A percentile compares a stretch with the other conserved stretches of the same genome.
These are phyloP conservation scores for Sylvia borin DNA, from an alignment of 2,797 vertebrate species.

Conservation along the genomic window DNA sequence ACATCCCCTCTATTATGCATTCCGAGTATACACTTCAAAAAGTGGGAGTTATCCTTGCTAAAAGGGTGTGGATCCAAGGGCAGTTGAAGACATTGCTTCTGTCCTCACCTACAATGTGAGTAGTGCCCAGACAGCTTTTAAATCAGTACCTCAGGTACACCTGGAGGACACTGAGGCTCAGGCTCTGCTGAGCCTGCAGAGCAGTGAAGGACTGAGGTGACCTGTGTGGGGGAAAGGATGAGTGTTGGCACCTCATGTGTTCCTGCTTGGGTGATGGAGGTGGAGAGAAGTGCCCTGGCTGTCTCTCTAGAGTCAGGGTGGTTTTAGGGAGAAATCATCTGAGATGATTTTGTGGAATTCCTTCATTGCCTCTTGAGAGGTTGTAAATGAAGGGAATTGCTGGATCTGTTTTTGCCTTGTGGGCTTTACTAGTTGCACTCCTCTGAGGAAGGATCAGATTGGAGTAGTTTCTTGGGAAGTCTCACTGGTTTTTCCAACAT, in stretches of 20 bases:
- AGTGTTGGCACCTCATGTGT: neutral
- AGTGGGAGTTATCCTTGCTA: neutral
- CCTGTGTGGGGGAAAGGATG: neutral
- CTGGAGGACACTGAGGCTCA: neutral
- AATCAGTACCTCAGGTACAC: neutral
- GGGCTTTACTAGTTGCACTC: neutral
- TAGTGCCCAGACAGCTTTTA: neutral
- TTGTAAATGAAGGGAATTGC: neutral
- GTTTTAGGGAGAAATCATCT: neutral
- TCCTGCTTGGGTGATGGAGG: neutral
- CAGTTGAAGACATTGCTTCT: neutral
- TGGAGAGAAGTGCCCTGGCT: neutral
- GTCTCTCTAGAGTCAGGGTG: neutral
- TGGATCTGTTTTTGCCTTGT: neutral
- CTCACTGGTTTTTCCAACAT: neutral
- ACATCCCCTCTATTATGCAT: neutral
- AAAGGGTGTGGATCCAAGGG: neutral
- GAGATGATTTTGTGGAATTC: neutral
- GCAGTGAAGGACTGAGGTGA: rapidly evolving
- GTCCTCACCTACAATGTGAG: neutral
- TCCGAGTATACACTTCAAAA: neutral
- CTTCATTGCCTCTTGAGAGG: neutral
- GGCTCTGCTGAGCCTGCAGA: neutral
- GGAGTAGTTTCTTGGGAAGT: neutral
- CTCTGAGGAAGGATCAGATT: neutral